Conservation (phyloP, 1,140 invertebrate genomes). For the Diorhabda elongata region DNA sequence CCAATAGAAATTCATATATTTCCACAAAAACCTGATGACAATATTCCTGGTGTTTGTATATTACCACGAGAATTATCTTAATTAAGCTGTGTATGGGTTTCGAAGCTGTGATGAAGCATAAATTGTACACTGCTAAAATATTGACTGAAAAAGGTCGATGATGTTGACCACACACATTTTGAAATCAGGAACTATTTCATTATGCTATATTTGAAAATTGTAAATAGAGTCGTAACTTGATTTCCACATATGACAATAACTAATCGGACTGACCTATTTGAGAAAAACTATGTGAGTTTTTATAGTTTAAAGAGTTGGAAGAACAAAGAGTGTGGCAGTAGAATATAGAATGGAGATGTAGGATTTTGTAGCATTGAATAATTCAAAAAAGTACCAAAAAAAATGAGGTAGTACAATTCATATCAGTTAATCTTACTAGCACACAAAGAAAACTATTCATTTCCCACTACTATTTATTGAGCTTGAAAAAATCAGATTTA, state of each 20-base stretch:
- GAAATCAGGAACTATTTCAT: neutral
- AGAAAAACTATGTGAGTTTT: neutral
- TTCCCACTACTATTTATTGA: no score
- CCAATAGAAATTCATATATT: constrained; percentile 8
- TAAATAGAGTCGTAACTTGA: neutral
- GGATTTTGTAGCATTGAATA: no score
- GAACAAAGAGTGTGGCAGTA: no score
- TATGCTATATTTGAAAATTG: constrained; percentile 7
- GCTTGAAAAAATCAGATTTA: no score
- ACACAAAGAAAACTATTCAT: no score
- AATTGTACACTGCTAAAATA: neutral
- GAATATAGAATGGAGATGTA: no score
- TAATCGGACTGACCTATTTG: neutral
- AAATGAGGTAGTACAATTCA: no score
- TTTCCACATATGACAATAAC: neutral
- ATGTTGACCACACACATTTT: constrained; percentile 1
- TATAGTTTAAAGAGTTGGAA: no score
- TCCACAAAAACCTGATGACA: neutral
- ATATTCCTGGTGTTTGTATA: constrained; percentile 10
- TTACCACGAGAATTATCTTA: constrained; percentile 13
- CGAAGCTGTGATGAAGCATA: neutral
- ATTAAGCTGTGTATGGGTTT: constrained; percentile 13
- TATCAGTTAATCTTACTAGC: no score
- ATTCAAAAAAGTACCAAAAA: no score
- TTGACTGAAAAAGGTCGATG: neutral